phyloP scores from a whole-genome alignment of 1,140 invertebrate genomes.

The Drosophila nannoptera region DNA sequence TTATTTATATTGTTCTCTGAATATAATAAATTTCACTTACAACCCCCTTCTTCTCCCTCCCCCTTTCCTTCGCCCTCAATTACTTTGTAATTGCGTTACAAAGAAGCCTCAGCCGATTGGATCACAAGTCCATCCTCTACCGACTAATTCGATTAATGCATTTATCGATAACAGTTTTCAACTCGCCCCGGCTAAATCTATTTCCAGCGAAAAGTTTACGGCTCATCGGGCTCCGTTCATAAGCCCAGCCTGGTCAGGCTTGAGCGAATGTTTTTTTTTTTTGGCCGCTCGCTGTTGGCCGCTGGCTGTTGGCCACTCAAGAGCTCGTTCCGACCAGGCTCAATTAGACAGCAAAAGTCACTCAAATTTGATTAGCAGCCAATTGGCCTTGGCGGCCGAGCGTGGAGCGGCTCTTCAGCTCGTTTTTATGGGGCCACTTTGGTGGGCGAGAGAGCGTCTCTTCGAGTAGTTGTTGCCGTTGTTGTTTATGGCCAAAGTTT shows the following conservation, averaged over 20 bases:
- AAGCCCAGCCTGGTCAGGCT: not conserved
- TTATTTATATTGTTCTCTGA: conserved; percentile 64
- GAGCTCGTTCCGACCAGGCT: not conserved
- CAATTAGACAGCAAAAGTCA: conserved; percentile 20
- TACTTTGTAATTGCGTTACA: conserved; percentile 28
- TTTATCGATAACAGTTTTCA: too few species aligned
- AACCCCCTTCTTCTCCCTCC: conserved; percentile 6
- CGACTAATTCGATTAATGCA: too few species aligned
- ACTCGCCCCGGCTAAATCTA: too few species aligned
- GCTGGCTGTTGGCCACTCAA: not conserved
- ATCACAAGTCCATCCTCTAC: too few species aligned
- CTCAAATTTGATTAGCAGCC: conserved; percentile 22
- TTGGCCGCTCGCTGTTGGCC: not conserved
- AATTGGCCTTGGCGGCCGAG: conserved; percentile 15
- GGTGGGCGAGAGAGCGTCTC: not conserved
- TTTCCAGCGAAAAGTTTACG: too few species aligned
- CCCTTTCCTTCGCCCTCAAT: not conserved
- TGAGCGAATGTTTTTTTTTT: not conserved
- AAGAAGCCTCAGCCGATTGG: too few species aligned
- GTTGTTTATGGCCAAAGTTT: conserved; percentile 28
- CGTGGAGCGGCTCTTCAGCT: not conserved
- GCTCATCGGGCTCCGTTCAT: too few species aligned
- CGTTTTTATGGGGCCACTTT: conserved; percentile 14
- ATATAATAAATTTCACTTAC: conserved; percentile 60
- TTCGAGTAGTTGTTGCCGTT: not conserved